phyloP scores from a whole-genome alignment of 2,113 vertebrate genomes.

The Empidonax alnorum region DNA sequence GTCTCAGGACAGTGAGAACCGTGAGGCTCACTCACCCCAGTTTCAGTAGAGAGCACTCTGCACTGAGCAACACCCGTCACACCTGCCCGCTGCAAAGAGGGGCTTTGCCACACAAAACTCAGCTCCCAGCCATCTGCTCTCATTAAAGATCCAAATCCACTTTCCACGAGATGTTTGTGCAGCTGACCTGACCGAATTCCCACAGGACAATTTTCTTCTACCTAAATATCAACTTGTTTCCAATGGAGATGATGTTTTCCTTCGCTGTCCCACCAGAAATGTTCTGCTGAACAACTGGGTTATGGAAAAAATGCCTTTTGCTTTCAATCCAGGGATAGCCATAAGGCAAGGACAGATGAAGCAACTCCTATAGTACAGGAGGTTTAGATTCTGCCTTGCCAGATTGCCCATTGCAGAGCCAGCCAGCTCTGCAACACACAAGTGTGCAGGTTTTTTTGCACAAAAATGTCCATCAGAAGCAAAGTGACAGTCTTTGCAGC shows the following conservation, averaged over 20 bases:
- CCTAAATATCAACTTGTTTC: not conserved
- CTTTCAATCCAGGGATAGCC: not conserved
- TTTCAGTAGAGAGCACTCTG: not conserved
- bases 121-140: not conserved
- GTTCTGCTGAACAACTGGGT: not conserved
- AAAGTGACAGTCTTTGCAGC: not conserved
- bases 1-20: not conserved
- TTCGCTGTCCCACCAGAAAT: not conserved
- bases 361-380: rapidly evolving
- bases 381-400: not conserved
- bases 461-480: not conserved
- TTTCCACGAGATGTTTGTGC: not conserved
- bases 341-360: not conserved
- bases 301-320: not conserved
- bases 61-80: not conserved
- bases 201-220: not conserved
- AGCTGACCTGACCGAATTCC: not conserved
- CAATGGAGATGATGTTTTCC: not conserved
- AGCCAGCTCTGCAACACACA: not conserved
- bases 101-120: not conserved
- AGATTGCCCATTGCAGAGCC: not conserved
- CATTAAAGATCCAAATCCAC: not conserved
- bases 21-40: not conserved
- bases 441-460: not conserved
- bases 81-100: not conserved